phyloP scores from a whole-genome alignment of 2,888 invertebrate species.

The Oscheius sp. region DNA sequence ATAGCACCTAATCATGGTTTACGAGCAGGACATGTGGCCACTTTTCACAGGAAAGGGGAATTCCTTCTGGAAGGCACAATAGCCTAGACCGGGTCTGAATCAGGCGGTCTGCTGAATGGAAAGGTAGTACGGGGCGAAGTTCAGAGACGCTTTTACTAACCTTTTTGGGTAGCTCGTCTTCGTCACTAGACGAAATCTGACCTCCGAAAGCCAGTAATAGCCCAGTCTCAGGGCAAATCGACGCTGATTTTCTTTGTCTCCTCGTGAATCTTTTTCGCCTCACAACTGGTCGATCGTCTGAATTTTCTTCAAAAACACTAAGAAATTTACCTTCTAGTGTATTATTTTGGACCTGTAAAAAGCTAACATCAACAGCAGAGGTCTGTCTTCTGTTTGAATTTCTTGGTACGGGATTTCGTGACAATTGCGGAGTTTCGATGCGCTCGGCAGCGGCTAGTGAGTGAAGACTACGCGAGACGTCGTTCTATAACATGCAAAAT shows the following conservation, averaged over 20 bases:
- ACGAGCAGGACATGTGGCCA: background rate
- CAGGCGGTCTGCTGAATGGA: background rate
- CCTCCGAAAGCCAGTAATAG: slow-evolving; percentile 39
- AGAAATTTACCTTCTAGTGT: background rate
- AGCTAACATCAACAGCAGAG: slow-evolving; percentile 5
- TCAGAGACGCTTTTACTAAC: too few species aligned
- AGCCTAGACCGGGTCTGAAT: background rate
- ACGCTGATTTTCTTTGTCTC: slow-evolving; percentile 46
- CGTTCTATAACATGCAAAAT: slow-evolving; percentile 5
- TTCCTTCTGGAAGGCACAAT: background rate
- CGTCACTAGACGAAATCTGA: slow-evolving; percentile 42
- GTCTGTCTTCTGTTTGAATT: slow-evolving; percentile 16
- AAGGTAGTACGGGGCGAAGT: background rate
- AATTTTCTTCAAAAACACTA: background rate
- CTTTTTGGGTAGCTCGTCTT: slow-evolving; percentile 30
- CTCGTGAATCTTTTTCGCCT: slow-evolving; percentile 44
- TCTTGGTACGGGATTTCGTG: slow-evolving; percentile 5
- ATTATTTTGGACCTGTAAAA: background rate
- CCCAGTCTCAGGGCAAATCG: slow-evolving; percentile 48
- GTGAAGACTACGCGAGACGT: slow-evolving; percentile 25
- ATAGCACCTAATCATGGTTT: slow-evolving; percentile 18
- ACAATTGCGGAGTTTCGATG: background rate
- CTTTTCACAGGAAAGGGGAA: background rate
- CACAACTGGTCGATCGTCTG: slow-evolving; percentile 46
- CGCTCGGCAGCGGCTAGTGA: background rate